Evolutionary conservation across 2,888 invertebrate species (phyloP).

Genomic region (Clistopyga incitator): DNA sequence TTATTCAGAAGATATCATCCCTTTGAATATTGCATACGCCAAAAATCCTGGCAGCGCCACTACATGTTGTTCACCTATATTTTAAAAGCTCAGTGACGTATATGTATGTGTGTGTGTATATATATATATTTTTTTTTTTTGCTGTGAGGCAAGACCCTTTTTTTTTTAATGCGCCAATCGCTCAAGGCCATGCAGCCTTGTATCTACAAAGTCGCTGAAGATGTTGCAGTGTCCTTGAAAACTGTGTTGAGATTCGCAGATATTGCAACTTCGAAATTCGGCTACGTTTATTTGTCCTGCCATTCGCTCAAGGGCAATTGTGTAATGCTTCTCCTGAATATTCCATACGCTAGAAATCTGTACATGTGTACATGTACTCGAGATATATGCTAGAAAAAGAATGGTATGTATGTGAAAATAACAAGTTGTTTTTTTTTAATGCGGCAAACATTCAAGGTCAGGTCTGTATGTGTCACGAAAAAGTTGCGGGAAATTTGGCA

Average conservation of each 20-base stretch:
- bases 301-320: not conserved
- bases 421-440: no score
- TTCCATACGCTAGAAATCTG: no score
- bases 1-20: slow-evolving; percentile 51
- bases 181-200: not conserved
- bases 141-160: not conserved
- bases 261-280: not conserved
- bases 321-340: no score
- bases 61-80: not conserved
- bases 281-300: not conserved
- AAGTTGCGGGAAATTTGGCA: no score
- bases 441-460: no score
- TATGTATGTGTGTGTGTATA: not conserved
- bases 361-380: no score
- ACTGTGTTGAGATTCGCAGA: not conserved
- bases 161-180: not conserved
- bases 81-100: not conserved
- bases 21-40: slow-evolving; percentile 38
- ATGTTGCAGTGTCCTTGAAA: not conserved
- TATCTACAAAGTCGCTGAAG: not conserved
- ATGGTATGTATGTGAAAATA: no score
- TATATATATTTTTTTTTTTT: no score
- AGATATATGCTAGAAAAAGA: no score
- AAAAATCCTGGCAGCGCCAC: not conserved
- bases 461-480: no score